A percentile compares a stretch with the other conserved stretches of the same genome.
These are phyloP conservation scores for Agrochola circellaris DNA, from an alignment of 2,888 invertebrate genomes.

Conservation along the genomic window DNA sequence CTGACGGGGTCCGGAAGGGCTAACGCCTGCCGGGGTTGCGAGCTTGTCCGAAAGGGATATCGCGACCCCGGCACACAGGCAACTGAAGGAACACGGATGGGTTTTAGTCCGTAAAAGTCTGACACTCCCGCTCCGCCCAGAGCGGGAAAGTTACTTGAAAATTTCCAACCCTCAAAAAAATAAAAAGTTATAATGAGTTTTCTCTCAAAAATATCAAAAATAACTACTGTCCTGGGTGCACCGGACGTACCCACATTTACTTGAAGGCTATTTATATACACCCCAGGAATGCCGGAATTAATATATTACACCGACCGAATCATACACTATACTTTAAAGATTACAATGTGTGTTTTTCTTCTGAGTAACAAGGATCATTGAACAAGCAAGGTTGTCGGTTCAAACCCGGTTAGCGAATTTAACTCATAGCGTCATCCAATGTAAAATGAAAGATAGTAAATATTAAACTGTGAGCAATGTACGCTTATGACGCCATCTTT, in stretches of 20 bases:
- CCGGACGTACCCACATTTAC: too few relatives aligned
- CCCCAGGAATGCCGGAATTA: conserved; percentile 2
- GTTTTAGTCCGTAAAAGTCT: too few relatives aligned
- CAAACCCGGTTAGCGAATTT: conserved; percentile 48
- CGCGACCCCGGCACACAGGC: too few relatives aligned
- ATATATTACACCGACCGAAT: neutral
- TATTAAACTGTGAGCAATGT: conserved; percentile 40
- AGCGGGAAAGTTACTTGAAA: too few relatives aligned
- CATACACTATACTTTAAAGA: neutral
- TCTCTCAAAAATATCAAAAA: neutral
- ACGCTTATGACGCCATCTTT: conserved; percentile 39
- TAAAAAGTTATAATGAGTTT: too few relatives aligned
- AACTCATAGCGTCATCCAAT: conserved; percentile 52
- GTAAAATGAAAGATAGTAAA: conserved; percentile 52
- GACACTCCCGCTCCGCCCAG: too few relatives aligned
- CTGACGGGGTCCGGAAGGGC: too few relatives aligned
- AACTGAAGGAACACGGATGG: too few relatives aligned
- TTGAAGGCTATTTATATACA: neutral
- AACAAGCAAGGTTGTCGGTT: conserved; percentile 57
- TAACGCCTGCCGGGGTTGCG: too few relatives aligned
- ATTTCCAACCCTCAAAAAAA: too few relatives aligned
- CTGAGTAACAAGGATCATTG: conserved; percentile 59
- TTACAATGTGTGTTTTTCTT: conserved; percentile 23
- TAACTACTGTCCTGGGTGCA: too few relatives aligned
- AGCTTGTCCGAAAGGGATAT: too few relatives aligned